These are phyloP conservation scores for Zosterops pallidus DNA, from an alignment of 2,113 vertebrate genomes.

Conservation along the genomic window DNA sequence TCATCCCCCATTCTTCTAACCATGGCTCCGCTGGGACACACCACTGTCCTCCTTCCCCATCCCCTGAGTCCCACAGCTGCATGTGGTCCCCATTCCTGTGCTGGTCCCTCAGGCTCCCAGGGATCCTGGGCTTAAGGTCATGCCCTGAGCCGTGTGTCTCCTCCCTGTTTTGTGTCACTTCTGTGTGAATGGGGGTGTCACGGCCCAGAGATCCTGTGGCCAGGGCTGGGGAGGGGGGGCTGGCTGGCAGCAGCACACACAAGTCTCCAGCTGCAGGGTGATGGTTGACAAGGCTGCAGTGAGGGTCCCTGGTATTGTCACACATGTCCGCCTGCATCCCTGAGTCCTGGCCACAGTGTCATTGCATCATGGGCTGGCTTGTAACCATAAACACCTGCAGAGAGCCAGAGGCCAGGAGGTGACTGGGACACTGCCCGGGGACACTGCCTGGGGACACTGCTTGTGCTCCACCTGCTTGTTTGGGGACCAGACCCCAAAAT, in stretches of 20 bases:
- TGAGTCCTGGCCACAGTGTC: not conserved
- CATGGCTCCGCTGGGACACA: fast-evolving
- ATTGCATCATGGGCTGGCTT: not conserved
- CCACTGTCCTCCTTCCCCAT: not conserved
- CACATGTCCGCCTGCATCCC: fast-evolving
- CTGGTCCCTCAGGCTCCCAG: not conserved
- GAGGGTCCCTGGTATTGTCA: not conserved
- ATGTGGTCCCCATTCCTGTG: fast-evolving
- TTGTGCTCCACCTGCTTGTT: not conserved
- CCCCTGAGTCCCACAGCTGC: not conserved
- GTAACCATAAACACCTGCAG: not conserved
- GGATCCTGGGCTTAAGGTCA: not conserved
- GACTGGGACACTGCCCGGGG: not conserved
- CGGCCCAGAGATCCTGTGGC: fast-evolving
- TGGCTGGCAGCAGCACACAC: not conserved
- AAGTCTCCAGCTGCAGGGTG: fast-evolving
- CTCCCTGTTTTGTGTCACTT: not conserved
- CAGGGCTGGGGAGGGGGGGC: not conserved
- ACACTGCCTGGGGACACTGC: not conserved
- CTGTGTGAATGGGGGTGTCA: fast-evolving
- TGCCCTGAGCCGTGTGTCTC: fast-evolving
- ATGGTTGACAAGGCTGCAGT: not conserved
- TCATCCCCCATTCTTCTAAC: fast-evolving
- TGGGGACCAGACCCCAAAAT: not conserved
- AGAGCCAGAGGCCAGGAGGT: not conserved